Conservation (phyloP, 2,797 vertebrate species). For the Orientallactaga sibirica region DNA sequence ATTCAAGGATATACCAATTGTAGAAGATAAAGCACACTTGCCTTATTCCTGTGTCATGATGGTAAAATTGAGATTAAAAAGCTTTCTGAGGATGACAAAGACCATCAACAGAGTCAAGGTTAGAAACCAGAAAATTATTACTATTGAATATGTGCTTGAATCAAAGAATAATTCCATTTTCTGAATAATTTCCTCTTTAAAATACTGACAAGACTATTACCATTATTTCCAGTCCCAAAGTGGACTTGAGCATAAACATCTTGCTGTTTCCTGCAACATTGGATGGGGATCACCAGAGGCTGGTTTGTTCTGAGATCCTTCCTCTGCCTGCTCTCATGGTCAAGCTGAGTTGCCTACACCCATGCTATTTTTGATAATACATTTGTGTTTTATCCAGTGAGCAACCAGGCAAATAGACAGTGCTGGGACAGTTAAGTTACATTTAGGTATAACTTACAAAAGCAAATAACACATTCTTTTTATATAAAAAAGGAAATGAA, state of each 20-base stretch:
- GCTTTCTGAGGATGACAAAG: neutral
- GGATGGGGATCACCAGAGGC: neutral
- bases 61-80: constrained; percentile 10
- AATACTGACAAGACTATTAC: neutral
- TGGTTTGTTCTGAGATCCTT: neutral
- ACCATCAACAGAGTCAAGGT: neutral
- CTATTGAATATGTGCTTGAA: neutral
- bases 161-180: constrained; percentile 41
- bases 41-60: neutral
- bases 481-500: constrained; percentile 86
- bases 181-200: constrained; percentile 27
- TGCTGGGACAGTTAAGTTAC: constrained; percentile 60
- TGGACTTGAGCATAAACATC: neutral
- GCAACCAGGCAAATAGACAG: constrained; percentile 66
- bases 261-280: neutral
- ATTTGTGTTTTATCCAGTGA: constrained; percentile 70
- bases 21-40: constrained; percentile 12
- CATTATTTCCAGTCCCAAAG: neutral
- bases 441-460: constrained; percentile 71
- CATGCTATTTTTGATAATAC: constrained; percentile 34
- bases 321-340: neutral
- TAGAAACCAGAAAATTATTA: constrained; percentile 24
- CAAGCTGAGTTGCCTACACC: neutral
- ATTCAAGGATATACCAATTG: neutral
- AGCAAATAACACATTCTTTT: constrained; percentile 82